Evolutionary conservation across 2,888 invertebrate genomes (phyloP), one percentile per base, ranked within the genome.

Genomic region (Lapara coniferarum): DNA sequence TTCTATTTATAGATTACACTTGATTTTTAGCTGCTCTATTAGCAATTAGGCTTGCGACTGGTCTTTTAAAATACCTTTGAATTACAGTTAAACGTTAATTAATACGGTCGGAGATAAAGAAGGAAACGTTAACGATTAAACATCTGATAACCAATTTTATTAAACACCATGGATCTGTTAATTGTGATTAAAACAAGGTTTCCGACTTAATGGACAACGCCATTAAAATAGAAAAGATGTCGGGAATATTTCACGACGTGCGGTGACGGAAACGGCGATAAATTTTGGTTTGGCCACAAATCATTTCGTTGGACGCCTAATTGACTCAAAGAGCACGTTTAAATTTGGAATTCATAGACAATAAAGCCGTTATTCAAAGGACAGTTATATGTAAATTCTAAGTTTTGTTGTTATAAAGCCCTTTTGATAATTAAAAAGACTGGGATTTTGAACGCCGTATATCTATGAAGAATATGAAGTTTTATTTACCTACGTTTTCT

Each of bases 321-420:
- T 84, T 85, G 80, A 84, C 83, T 83, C 76, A 75, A 73, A 77
- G 74, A 75, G 80, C 77, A 75, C 71, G 77, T 75, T 75, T 80
- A 79, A 80, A 78, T 83, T 81, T 81, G 77, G 77, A 74, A 73
- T 66, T 71, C 19, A 58, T 68, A 74, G 76, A 78, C 77, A 74
- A 78, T 78, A 75, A 73, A 51, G 59, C 25, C 63, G 66, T 70
- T 70, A 69, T 44, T 49, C 16, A 19, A 66, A 49, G 49, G 58
- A n/a, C 44, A 58, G 67, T 66, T 67, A 53, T 63, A 56, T 44
- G 59, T 66, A 56, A 49, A 69, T 57, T 12, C 19, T 12, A 6
- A 63, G 37, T 37, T 58, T 14, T 0, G 25, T 58, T 56, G 16
- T 56, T 25, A 56, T 56, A 19, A 55, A 16, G 16, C 13, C 10